Evolutionary conservation across 1,140 invertebrate genomes (phyloP).

Genomic region (Ceratina australensis): DNA sequence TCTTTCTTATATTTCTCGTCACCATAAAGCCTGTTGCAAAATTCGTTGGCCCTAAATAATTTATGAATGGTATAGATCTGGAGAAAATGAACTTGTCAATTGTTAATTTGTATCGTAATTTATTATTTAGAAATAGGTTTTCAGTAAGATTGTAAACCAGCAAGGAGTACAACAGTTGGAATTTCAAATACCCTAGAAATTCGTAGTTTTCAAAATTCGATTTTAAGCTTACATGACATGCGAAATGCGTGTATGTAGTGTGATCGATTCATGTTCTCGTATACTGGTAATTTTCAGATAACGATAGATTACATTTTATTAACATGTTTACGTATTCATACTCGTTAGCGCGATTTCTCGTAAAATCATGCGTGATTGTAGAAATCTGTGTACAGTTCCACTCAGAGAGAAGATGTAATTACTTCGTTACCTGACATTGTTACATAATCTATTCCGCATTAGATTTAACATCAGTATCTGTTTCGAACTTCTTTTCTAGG

Average conservation of each 20-base stretch:
- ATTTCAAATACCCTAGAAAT: conserved; percentile 3
- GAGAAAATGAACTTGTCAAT: background rate
- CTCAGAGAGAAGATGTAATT: background rate
- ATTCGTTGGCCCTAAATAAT: background rate
- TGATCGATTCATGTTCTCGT: conserved; percentile 21
- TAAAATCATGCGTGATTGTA: background rate
- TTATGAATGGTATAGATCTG: background rate
- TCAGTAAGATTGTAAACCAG: background rate
- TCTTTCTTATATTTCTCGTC: conserved; percentile 21
- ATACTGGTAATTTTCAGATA: background rate
- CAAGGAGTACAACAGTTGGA: background rate
- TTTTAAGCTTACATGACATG: conserved; percentile 6
- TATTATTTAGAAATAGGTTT: too few species aligned
- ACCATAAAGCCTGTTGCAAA: background rate
- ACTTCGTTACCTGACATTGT: background rate
- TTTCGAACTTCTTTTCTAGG: background rate
- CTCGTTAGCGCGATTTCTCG: background rate
- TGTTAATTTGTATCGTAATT: background rate
- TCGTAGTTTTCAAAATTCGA: background rate
- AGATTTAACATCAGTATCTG: background rate
- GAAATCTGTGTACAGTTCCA: background rate
- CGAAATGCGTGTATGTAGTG: background rate
- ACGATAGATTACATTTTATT: background rate
- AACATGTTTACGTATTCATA: background rate
- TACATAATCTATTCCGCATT: background rate